Evolutionary conservation across 2,888 invertebrate species (phyloP).

Genomic region (Zaprionus obscuricornis): DNA sequence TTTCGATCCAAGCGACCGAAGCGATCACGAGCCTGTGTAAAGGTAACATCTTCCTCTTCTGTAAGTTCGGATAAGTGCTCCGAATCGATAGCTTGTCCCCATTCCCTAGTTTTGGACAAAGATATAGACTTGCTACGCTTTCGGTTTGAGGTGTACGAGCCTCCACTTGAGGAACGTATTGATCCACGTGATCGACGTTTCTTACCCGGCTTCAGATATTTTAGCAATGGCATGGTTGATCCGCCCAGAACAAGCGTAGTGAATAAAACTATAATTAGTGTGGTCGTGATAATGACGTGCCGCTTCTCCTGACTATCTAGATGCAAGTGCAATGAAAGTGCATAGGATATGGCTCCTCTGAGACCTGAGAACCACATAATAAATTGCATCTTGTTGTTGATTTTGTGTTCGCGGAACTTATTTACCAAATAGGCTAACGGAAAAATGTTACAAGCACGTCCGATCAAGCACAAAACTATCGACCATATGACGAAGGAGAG

Average conservation of each 20-base stretch:
- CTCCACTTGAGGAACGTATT: constrained; percentile 70
- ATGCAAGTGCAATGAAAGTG: constrained; percentile 96
- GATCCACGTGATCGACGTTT: constrained; percentile 75
- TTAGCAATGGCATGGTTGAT: constrained; percentile 98
- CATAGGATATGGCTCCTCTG: constrained; percentile 98
- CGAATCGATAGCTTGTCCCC: constrained; percentile 97
- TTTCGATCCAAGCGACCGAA: constrained; percentile 96
- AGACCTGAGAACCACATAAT: constrained; percentile 99
- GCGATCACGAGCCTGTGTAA: constrained; percentile 91
- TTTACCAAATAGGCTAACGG: constrained; percentile 97
- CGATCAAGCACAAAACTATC: constrained; percentile 94
- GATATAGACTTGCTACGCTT: constrained; percentile 92
- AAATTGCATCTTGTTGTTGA: constrained; percentile 99
- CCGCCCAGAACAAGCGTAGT: constrained; percentile 98
- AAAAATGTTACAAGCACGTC: constrained; percentile 98
- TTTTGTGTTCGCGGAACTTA: constrained; percentile 98
- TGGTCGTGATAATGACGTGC: constrained; percentile 98
- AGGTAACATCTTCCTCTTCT: constrained; percentile 94
- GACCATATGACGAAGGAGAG: constrained; percentile 97
- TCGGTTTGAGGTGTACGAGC: constrained; percentile 83
- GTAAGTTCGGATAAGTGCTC: constrained; percentile 96
- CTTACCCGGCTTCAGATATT: constrained; percentile 89
- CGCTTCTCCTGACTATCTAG: constrained; percentile 95
- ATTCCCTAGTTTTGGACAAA: constrained; percentile 98
- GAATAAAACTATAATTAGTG: constrained; percentile 98